Evolutionary conservation across 2,113 vertebrate genomes (phyloP).

Genomic region (Cygnus atratus): DNA sequence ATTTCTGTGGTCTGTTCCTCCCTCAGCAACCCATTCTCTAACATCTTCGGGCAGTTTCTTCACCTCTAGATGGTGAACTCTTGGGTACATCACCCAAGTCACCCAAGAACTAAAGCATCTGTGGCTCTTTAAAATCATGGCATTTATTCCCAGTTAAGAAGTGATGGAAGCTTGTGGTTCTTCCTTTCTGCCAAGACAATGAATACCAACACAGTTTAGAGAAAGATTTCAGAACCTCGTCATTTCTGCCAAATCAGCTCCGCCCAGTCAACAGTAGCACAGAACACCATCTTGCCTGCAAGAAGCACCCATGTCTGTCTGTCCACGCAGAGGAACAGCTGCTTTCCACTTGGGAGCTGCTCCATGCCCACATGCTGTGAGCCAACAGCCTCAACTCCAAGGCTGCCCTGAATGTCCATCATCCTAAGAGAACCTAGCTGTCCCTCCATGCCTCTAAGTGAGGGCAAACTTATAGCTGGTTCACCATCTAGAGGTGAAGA

Average conservation of each 20-base stretch:
- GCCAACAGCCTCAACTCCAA: neutral
- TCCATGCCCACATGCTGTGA: neutral
- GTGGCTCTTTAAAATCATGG: neutral
- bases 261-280: neutral
- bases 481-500: neutral
- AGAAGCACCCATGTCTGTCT: neutral
- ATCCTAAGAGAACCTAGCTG: too few species aligned
- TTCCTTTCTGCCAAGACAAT: too few species aligned
- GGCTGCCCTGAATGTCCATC: too few species aligned
- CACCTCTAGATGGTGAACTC: neutral
- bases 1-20: neutral
- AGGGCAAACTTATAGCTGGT: neutral
- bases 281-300: neutral
- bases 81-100: neutral
- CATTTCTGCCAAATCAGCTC: neutral
- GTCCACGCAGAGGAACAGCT: neutral
- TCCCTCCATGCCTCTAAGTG: too few species aligned
- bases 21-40: neutral
- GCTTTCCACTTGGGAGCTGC: neutral
- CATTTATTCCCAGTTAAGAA: neutral
- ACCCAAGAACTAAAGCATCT: neutral
- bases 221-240: neutral
- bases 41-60: neutral
- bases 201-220: too few species aligned
- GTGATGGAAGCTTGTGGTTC: neutral